Evolutionary conservation across 1,140 invertebrate species (phyloP).

Genomic region (Hyles vespertilio): DNA sequence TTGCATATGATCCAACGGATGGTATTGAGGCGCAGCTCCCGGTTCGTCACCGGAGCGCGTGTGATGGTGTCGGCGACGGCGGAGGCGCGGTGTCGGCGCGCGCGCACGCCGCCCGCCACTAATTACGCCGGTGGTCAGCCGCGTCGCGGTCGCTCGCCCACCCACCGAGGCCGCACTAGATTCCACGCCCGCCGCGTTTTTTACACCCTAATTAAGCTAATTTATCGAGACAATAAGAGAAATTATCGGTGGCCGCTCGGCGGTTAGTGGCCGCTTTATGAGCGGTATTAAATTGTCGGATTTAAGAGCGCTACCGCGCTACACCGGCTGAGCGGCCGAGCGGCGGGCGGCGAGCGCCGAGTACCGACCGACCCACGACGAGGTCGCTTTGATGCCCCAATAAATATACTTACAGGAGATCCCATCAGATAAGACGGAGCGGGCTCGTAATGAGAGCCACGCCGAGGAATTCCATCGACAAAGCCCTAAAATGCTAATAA

Average conservation of each 20-base stretch:
- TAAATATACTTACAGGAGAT: conserved; percentile 59
- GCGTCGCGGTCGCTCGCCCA: conserved; percentile 21
- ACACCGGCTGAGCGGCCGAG: conserved; percentile 30
- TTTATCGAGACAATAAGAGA: conserved; percentile 70
- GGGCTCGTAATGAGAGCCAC: conserved; percentile 31
- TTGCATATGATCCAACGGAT: neutral
- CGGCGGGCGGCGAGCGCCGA: neutral
- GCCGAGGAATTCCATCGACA: conserved; percentile 26
- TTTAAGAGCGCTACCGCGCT: conserved; percentile 63
- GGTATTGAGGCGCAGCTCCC: too few species aligned
- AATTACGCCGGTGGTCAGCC: conserved; percentile 25
- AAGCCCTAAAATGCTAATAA: conserved; percentile 32
- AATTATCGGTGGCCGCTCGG: conserved; percentile 49
- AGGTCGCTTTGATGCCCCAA: conserved; percentile 38
- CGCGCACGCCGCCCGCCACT: conserved; percentile 15
- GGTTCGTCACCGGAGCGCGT: neutral
- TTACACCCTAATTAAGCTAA: conserved; percentile 72
- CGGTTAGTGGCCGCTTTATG: conserved; percentile 58
- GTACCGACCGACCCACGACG: neutral
- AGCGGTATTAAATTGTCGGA: conserved; percentile 58
- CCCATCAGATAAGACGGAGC: conserved; percentile 49
- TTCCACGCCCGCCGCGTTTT: conserved; percentile 54
- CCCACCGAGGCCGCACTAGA: conserved; percentile 58
- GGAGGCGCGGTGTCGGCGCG: conserved; percentile 4
- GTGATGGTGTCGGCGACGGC: conserved; percentile 4